These are phyloP conservation scores for Penaeus chinensis DNA, from an alignment of 1,140 invertebrate genomes.

Conservation along the genomic window DNA sequence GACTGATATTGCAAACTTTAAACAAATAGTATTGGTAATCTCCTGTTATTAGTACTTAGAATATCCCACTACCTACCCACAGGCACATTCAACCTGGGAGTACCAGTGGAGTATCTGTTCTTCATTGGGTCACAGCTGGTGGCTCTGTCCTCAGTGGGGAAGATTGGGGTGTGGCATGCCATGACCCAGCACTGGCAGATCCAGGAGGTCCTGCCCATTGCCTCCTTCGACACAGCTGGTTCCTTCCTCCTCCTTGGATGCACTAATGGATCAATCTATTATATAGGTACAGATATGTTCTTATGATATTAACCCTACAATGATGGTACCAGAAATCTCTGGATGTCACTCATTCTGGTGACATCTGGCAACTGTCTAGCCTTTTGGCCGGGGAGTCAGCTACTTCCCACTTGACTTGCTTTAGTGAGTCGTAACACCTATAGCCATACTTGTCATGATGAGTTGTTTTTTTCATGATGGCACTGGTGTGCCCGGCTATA, in stretches of 20 bases:
- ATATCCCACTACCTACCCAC: constrained; percentile 57
- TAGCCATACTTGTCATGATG: too few relatives aligned
- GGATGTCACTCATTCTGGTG: too few relatives aligned
- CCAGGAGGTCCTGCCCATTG: constrained; percentile 93
- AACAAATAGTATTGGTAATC: neutral
- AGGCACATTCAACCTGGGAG: constrained; percentile 90
- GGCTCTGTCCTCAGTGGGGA: constrained; percentile 91
- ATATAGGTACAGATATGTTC: constrained; percentile 80
- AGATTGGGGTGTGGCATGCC: constrained; percentile 98
- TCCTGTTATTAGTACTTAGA: neutral
- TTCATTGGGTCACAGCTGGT: constrained; percentile 98
- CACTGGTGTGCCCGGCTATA: too few relatives aligned
- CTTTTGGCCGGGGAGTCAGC: too few relatives aligned
- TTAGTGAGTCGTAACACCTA: too few relatives aligned
- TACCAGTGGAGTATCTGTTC: constrained; percentile 93
- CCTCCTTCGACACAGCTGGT: constrained; percentile 95
- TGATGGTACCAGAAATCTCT: too few relatives aligned
- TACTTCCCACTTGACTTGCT: too few relatives aligned
- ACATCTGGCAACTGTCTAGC: too few relatives aligned
- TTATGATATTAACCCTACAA: too few relatives aligned
- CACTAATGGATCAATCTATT: constrained; percentile 96
- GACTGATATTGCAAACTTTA: too few relatives aligned
- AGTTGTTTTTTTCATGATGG: too few relatives aligned
- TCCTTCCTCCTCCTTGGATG: constrained; percentile 95
- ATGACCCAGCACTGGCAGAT: constrained; percentile 99